Conservation (phyloP, 64 coral and sea anemone genomes). For the Stylophora pistillata region DNA sequence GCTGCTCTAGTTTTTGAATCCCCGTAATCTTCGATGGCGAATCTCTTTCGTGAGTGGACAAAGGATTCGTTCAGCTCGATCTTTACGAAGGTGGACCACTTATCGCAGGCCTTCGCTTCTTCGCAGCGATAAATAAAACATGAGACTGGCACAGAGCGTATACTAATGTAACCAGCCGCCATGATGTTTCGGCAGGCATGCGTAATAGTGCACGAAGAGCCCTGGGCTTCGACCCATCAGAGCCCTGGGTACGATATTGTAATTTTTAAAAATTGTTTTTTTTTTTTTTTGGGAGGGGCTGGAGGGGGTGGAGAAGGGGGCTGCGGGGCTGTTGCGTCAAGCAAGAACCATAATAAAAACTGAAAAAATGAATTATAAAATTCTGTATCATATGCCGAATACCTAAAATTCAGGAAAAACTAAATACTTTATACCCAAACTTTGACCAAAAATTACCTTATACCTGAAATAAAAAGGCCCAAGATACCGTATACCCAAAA, state of each 20-base stretch:
- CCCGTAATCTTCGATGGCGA: constrained; percentile 52
- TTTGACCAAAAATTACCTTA: too few relatives aligned
- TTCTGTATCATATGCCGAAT: too few relatives aligned
- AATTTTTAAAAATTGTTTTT: neutral
- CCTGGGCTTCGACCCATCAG: constrained; percentile 27
- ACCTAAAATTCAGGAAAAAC: too few relatives aligned
- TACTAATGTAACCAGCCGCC: neutral
- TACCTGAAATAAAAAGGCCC: too few relatives aligned
- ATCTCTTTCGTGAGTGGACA: constrained; percentile 30
- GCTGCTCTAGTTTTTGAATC: constrained; percentile 58
- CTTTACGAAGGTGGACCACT: constrained; percentile 67
- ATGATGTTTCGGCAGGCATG: too few relatives aligned
- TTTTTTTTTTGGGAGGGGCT: too few relatives aligned
- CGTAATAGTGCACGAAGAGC: constrained; percentile 43
- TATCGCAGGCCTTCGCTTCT: constrained; percentile 59
- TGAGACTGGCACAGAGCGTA: constrained; percentile 59
- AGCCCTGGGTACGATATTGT: constrained; percentile 31
- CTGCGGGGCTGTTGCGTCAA: too few relatives aligned
- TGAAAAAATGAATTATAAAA: too few relatives aligned
- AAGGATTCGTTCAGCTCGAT: constrained; percentile 56
- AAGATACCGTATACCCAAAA: too few relatives aligned
- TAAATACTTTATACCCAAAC: too few relatives aligned
- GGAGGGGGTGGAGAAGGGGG: too few relatives aligned
- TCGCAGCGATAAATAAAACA: constrained; percentile 55
- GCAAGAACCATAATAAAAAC: too few relatives aligned